These are phyloP conservation scores for Vulpes vulpes DNA, from an alignment of 2,113 vertebrate genomes.

Conservation along the genomic window DNA sequence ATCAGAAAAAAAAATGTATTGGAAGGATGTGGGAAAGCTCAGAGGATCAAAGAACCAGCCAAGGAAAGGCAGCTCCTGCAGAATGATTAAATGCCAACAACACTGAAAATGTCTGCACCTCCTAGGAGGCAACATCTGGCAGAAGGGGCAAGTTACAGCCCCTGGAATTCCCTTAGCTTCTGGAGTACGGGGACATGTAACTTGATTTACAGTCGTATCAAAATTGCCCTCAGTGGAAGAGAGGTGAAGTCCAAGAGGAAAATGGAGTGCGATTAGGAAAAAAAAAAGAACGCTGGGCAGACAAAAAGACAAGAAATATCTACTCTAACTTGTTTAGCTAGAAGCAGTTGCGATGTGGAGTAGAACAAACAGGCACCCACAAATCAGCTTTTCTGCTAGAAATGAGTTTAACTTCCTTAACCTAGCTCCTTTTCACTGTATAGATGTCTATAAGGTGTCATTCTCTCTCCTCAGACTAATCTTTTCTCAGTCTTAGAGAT, in stretches of 20 bases:
- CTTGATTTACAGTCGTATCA: background rate
- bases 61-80: background rate
- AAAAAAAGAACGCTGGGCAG: background rate
- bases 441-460: background rate
- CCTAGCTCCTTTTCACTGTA: background rate
- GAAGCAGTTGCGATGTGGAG: background rate
- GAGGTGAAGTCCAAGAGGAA: background rate
- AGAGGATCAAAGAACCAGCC: constrained; percentile 31
- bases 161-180: background rate
- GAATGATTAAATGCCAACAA: background rate
- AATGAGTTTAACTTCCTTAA: background rate
- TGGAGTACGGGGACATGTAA: background rate
- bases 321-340: background rate
- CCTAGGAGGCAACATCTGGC: background rate
- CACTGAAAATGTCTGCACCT: background rate
- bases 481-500: background rate
- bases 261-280: background rate
- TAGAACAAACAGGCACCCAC: background rate
- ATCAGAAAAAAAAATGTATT: constrained; percentile 18
- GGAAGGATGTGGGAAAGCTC: constrained; percentile 39
- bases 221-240: background rate
- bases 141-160: background rate
- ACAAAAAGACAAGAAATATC: background rate
- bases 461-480: background rate
- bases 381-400: background rate